phyloP scores from a whole-genome alignment of 2,797 vertebrate species.

The Kryptolebias ocellatus region DNA sequence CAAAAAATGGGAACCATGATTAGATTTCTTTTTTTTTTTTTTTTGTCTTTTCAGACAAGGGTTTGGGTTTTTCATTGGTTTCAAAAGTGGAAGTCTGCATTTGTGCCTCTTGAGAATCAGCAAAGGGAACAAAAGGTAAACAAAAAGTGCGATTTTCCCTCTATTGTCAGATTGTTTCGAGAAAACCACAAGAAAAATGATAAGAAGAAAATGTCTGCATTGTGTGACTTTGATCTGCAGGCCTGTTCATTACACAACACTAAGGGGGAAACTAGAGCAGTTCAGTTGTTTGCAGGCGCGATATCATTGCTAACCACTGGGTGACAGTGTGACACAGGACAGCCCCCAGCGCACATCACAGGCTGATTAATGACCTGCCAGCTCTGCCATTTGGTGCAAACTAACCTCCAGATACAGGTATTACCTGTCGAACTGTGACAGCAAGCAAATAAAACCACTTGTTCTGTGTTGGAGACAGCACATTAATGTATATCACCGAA shows the following conservation, averaged over 20 bases:
- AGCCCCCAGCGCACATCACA: not conserved
- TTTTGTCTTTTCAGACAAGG: too few species aligned
- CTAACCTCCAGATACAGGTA: constrained; percentile 44
- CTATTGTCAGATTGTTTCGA: too few species aligned
- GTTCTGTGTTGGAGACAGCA: constrained; percentile 48
- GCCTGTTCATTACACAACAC: constrained; percentile 1
- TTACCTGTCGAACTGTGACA: constrained; percentile 52
- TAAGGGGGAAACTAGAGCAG: not conserved
- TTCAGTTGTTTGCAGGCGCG: not conserved
- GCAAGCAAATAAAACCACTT: constrained; percentile 53
- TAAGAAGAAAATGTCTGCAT: too few species aligned
- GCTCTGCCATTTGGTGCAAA: constrained; percentile 16
- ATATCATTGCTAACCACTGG: constrained; percentile 53
- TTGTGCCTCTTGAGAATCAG: not conserved
- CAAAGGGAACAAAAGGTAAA: too few species aligned
- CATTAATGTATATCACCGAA: constrained; percentile 62
- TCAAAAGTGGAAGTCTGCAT: not conserved
- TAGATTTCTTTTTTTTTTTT: too few species aligned
- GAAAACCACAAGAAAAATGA: too few species aligned
- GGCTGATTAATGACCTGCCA: not conserved
- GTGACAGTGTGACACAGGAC: constrained; percentile 66
- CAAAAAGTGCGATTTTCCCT: too few species aligned
- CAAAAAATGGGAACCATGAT: too few species aligned
- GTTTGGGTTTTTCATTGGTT: not conserved
- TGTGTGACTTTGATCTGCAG: constrained; percentile 27